These are phyloP conservation scores for Cynopterus brachyotis DNA, from an alignment of 2,113 vertebrate genomes.

Conservation along the genomic window DNA sequence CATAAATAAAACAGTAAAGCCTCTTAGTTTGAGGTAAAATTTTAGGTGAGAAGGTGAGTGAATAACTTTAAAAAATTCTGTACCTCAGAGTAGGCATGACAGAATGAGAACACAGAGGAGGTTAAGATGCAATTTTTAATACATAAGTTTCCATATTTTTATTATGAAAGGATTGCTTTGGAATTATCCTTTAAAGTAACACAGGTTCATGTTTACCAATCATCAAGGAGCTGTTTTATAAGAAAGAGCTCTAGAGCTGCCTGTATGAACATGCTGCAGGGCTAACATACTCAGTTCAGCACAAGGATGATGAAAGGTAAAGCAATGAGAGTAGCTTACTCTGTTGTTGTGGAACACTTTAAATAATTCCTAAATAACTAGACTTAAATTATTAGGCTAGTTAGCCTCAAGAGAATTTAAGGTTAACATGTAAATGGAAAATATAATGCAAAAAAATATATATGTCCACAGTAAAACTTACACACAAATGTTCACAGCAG, in stretches of 20 bases:
- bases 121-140: not conserved
- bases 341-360: not conserved
- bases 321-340: not conserved
- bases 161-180: not conserved
- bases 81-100: not conserved
- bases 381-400: not conserved
- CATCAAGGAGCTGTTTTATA: not conserved
- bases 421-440: not conserved
- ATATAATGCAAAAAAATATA: not conserved
- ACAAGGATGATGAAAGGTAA: not conserved
- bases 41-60: not conserved
- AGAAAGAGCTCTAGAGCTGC: not conserved
- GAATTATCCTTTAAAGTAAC: not conserved
- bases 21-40: not conserved
- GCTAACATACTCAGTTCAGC: not conserved
- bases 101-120: not conserved
- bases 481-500: not conserved
- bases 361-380: not conserved
- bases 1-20: not conserved
- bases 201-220: not conserved
- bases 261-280: rapidly evolving
- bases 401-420: slow-evolving; percentile 28
- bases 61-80: not conserved
- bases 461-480: not conserved
- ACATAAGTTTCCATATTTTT: not conserved